Evolutionary conservation across 2,797 vertebrate species (phyloP), one percentile per base, ranked within the genome.

Genomic region (Australoheros facetus): DNA sequence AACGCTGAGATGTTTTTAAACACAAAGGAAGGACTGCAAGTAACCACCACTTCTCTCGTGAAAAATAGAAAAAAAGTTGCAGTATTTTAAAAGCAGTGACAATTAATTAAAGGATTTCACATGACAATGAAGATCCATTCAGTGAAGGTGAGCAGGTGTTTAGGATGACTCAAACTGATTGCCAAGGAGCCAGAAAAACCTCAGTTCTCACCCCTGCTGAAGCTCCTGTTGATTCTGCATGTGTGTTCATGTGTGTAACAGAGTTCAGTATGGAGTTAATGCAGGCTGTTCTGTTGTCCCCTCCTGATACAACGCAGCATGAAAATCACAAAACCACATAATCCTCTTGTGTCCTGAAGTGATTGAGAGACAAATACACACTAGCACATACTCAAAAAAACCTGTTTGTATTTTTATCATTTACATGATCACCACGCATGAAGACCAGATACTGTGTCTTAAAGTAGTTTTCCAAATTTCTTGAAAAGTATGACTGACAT

Each of bases 181-280:
- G 12, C 62, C 80, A 87, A 30, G 21, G 45, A 66, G 14, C 54
- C 45, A 56, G 69, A 75, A 78, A 84, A 77, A 64, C 17, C 54
- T 78, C 3, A 34, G 14, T 74, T 79, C 19, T 72, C 78, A 78
- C 57, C 39, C 57, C 79, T 51, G 72, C 34, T 73, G 74, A 81
- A 87, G 76, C 80, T 60, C 70, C 75, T 71, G 42, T 78, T 70
- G 57, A 77, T 76, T 71, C 76, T 86, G 66, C 21, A 16, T 69
- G 23, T 62, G 78, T 73, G 48, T 75, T 74, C 28, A 12, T 82
- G 48, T 71, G 55, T 75, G 26, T 60, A 51, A 75, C 23, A 69
- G 42, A 78, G 78, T 72, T 86, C 51, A 56, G 64, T 45, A n/a
- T 39, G 56, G 32, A 19, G 12, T 13, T 72, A 17, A 73, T n/a